Conservation (phyloP, 2,888 invertebrate genomes). For the Oconnorella tubifera region DNA sequence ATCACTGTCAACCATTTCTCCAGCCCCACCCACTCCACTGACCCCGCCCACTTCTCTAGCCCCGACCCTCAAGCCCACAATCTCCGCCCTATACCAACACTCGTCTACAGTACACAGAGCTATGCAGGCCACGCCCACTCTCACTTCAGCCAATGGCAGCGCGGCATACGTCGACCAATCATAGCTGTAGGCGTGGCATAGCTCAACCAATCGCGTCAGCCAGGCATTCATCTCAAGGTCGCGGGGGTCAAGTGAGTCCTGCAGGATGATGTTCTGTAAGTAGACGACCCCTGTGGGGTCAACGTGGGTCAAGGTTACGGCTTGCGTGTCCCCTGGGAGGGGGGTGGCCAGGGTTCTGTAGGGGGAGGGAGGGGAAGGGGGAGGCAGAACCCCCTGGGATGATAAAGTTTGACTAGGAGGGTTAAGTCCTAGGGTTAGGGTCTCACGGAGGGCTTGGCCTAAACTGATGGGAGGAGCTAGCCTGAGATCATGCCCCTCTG, state of each 20-base stretch:
- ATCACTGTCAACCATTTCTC: neutral
- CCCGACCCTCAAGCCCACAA: slow-evolving; percentile 57
- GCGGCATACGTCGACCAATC: neutral
- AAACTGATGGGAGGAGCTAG: too few relatives aligned
- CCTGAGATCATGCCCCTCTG: too few relatives aligned
- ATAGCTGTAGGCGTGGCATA: neutral
- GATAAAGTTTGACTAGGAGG: too few relatives aligned
- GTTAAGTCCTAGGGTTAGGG: too few relatives aligned
- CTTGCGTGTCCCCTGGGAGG: neutral
- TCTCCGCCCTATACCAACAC: slow-evolving; percentile 68
- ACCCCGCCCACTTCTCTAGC: too few relatives aligned
- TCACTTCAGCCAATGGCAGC: neutral
- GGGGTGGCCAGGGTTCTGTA: too few relatives aligned
- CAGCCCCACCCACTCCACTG: too few relatives aligned
- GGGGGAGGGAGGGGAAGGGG: too few relatives aligned
- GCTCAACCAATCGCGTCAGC: neutral
- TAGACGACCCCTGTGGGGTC: neutral
- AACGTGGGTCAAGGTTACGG: neutral
- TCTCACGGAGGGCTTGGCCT: too few relatives aligned
- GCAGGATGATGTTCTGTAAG: neutral
- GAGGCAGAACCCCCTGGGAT: too few relatives aligned
- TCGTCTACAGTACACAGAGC: slow-evolving; percentile 57
- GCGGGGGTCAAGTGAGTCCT: neutral
- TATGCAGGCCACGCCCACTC: slow-evolving; percentile 31
- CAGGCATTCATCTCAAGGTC: neutral